Base-by-base conservation (phyloP, 2,797 vertebrate genomes). In the Clarias fuscus region DNA sequence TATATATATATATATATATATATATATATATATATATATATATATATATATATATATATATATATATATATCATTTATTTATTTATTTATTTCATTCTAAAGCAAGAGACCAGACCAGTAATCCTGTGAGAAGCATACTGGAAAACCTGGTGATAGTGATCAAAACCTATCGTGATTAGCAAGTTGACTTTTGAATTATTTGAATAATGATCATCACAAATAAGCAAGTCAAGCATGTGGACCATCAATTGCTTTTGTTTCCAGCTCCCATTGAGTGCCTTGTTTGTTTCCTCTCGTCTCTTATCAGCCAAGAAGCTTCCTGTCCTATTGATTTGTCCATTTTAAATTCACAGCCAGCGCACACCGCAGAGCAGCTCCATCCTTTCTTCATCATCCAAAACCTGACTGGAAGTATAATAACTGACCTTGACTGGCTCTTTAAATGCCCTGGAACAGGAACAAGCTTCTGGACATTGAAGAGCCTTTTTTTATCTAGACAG, bases 291-390 rank as follows among this genome's bases (percentile, higher is more conserved):
- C 43, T 72, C 37, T 78, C 43, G 27, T 87, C 80, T 84, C 30
- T 40, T 67, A 18, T 30, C 27, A 70, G 53, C 43, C 40, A 17
- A 80, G 71, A 84, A 83, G 68, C 86, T 86, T 73, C 61, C 84
- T 81, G 82, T 84, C 84, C 86, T 78, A 87, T 88, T 87, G 87
- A 88, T 87, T 86, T 90, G 84, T 62, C 64, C 65, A 78, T 85
- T 90, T 88, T 84, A 84, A 86, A 76, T 86, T 56, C 86, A 85
- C 82, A 85, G 73, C 84, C 77, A 82, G 67, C 75, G 67, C 79
- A 85, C 71, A 78, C 64, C 82, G 53, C 17, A 7, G 22, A 78
- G 48, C 37, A 73, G 68, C 77, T 43, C 13, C 40, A 18, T 27
- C 61, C 43, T 59, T 56, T 4, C 56, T 27, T 73, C 85, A 86